A percentile compares a stretch with the other conserved stretches of the same genome.
phyloP scores from a whole-genome alignment of 2,888 invertebrate genomes.

The Drosophila infuscata region DNA sequence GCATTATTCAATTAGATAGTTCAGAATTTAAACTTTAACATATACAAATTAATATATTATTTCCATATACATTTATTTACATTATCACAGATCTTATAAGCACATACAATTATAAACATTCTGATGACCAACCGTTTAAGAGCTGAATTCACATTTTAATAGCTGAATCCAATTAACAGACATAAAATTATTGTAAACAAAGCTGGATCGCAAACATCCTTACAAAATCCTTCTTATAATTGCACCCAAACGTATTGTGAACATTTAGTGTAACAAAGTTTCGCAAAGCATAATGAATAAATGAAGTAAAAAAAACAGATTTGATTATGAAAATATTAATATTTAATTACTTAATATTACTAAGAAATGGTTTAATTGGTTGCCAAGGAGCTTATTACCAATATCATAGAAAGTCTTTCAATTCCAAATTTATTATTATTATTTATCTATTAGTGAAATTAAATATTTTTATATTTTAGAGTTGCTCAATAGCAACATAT shows the following conservation, averaged over 20 bases:
- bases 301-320: background rate
- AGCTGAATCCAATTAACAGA: background rate
- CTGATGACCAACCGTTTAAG: background rate
- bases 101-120: background rate
- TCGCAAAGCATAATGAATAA: background rate
- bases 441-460: too few species aligned
- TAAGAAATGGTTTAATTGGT: background rate
- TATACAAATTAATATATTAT: background rate
- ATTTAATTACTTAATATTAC: background rate
- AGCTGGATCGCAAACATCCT: background rate
- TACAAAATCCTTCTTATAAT: background rate
- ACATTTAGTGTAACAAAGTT: background rate
- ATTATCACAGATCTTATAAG: background rate
- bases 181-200: background rate
- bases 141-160: background rate
- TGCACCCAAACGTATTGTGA: background rate
- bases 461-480: background rate
- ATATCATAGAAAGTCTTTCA: background rate
- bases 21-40: background rate
- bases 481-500: background rate
- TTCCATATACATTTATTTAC: background rate
- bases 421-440: background rate
- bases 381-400: too few species aligned
- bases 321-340: background rate
- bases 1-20: background rate